Evolutionary conservation across 2,888 invertebrate species (phyloP).

Genomic region (Aphidoletes aphidimyza): DNA sequence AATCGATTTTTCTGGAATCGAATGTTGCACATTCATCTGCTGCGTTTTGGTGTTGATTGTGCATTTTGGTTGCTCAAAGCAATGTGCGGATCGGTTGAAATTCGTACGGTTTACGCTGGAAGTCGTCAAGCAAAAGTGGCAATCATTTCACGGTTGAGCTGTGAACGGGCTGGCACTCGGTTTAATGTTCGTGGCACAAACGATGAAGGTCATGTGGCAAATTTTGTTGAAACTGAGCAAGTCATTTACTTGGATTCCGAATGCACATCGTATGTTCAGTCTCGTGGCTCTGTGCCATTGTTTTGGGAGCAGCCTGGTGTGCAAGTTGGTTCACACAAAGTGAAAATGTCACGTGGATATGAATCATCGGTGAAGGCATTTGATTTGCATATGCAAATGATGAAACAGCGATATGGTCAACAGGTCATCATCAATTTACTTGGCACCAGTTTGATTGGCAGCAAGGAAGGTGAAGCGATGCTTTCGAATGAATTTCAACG

Average conservation of each 20-base stretch:
- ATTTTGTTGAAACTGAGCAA: constrained; percentile 99
- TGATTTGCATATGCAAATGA: constrained; percentile 86
- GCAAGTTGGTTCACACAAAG: constrained; percentile 98
- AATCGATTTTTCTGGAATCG: constrained; percentile 99
- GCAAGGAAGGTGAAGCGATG: constrained; percentile 97
- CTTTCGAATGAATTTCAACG: constrained; percentile 92
- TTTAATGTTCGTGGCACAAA: constrained; percentile 99
- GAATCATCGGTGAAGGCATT: constrained; percentile 94
- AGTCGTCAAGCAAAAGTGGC: constrained; percentile 93
- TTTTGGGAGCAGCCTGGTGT: constrained; percentile 99
- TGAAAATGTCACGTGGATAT: constrained; percentile 94
- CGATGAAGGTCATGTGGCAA: constrained; percentile 98
- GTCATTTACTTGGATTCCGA: constrained; percentile 92
- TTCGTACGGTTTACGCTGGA: constrained; percentile 97
- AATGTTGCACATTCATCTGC: constrained; percentile 91
- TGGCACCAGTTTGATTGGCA: constrained; percentile 88
- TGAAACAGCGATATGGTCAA: constrained; percentile 90
- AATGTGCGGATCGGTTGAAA: constrained; percentile 98
- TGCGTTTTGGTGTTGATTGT: constrained; percentile 91
- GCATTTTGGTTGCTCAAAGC: constrained; percentile 91
- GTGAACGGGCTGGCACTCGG: constrained; percentile 96
- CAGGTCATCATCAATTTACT: constrained; percentile 93
- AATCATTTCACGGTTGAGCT: constrained; percentile 95
- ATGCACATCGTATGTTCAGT: constrained; percentile 89
- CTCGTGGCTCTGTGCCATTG: constrained; percentile 95